These are phyloP conservation scores for Heterohyrax brucei DNA, from an alignment of 2,797 vertebrate genomes.

Conservation along the genomic window DNA sequence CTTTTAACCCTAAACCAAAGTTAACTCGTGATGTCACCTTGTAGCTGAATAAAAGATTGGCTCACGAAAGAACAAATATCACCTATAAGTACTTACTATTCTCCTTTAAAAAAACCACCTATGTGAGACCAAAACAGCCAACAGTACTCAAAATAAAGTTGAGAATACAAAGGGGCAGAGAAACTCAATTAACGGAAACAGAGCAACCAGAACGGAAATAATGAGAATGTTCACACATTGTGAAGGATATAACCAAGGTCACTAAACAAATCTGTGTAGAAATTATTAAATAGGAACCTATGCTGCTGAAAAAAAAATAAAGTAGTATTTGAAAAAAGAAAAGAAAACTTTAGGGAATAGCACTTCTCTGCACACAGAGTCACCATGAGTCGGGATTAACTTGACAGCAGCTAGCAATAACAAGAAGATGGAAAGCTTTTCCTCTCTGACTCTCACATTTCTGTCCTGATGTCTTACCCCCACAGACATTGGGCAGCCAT, in stretches of 20 bases:
- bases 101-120: not conserved
- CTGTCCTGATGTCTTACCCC: constrained; percentile 21
- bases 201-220: not conserved
- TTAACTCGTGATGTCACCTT: not conserved
- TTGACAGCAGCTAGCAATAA: not conserved
- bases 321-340: not conserved
- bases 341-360: not conserved
- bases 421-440: not conserved
- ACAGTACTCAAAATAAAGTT: not conserved
- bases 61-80: not conserved
- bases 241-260: not conserved
- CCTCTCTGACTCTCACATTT: constrained; percentile 34
- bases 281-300: not conserved
- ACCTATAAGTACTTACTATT: not conserved
- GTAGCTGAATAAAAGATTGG: not conserved
- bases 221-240: not conserved
- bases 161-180: not conserved
- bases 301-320: not conserved
- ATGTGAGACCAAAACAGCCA: not conserved
- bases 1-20: not conserved
- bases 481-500: constrained; percentile 1
- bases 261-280: not conserved
- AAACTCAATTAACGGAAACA: not conserved
- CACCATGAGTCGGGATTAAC: not conserved
- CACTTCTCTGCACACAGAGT: not conserved